Evolutionary conservation across 2,113 vertebrate species (phyloP).

Genomic region (Microcebus griseorufus): DNA sequence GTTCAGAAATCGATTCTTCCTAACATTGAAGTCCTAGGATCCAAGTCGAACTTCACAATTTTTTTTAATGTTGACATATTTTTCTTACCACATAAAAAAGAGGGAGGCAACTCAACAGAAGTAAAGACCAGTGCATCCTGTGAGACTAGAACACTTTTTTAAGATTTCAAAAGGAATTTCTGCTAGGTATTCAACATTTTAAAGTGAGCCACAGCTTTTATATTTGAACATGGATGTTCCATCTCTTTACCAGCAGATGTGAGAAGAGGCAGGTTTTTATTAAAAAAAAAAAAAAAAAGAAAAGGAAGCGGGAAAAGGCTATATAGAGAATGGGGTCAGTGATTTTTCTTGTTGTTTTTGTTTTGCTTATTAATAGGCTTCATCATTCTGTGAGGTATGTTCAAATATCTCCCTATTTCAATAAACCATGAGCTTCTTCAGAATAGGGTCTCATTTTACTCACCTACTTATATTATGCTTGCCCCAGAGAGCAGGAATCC

Average conservation of each 20-base stretch:
- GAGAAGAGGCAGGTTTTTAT: neutral
- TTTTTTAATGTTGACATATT: neutral
- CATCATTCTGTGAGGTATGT: neutral
- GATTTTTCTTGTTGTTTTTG: neutral
- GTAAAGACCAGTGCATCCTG: neutral
- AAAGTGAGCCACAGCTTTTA: neutral
- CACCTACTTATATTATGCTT: neutral
- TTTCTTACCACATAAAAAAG: neutral
- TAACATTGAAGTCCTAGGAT: neutral
- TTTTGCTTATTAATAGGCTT: neutral
- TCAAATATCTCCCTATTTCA: neutral
- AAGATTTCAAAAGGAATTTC: conserved; percentile 26
- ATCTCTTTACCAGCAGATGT: conserved; percentile 18
- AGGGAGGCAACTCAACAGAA: neutral
- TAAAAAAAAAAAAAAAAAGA: neutral
- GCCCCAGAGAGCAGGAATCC: neutral
- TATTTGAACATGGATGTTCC: neutral
- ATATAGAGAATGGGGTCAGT: conserved; percentile 13
- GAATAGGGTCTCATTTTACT: neutral
- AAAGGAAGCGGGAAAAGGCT: neutral
- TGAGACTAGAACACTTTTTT: neutral
- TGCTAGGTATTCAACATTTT: neutral
- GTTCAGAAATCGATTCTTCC: neutral
- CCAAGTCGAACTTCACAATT: neutral
- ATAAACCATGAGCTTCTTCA: neutral